Conservation (phyloP, 2,888 invertebrate species). For the Hydrotaea cyrtoneurina region DNA sequence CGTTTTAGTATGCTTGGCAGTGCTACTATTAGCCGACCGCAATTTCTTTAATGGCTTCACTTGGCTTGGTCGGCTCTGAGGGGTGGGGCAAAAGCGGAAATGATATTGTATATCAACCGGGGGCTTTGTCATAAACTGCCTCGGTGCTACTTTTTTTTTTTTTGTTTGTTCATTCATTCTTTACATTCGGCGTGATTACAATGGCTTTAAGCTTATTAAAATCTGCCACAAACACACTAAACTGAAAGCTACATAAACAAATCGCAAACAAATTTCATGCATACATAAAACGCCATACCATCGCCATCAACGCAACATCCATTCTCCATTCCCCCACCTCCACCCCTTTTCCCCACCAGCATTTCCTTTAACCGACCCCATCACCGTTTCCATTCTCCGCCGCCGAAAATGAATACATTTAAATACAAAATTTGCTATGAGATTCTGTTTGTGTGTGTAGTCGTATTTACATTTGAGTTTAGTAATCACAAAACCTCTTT, state of each 20-base stretch:
- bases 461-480: constrained; percentile 24
- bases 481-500: constrained; percentile 33
- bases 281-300: not conserved
- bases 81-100: constrained; percentile 15
- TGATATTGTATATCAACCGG: constrained; percentile 16
- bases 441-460: not conserved
- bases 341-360: not conserved
- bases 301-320: not conserved
- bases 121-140: constrained; percentile 52
- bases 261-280: constrained; percentile 46
- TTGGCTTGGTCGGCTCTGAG: not conserved
- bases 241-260: constrained; percentile 24
- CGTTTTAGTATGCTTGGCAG: not conserved
- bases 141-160: constrained; percentile 34
- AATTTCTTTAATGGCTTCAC: constrained; percentile 27
- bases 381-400: not conserved
- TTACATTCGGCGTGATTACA: constrained; percentile 45
- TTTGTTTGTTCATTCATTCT: not conserved
- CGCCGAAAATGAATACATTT: constrained; percentile 21
- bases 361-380: not conserved
- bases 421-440: constrained; percentile 15
- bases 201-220: constrained; percentile 49
- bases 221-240: constrained; percentile 40
- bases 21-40: constrained; percentile 14
- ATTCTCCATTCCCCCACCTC: not conserved